Evolutionary conservation across 2,113 vertebrate genomes (phyloP), one percentile per base, ranked within the genome.

Genomic region (Orycteropus afer): DNA sequence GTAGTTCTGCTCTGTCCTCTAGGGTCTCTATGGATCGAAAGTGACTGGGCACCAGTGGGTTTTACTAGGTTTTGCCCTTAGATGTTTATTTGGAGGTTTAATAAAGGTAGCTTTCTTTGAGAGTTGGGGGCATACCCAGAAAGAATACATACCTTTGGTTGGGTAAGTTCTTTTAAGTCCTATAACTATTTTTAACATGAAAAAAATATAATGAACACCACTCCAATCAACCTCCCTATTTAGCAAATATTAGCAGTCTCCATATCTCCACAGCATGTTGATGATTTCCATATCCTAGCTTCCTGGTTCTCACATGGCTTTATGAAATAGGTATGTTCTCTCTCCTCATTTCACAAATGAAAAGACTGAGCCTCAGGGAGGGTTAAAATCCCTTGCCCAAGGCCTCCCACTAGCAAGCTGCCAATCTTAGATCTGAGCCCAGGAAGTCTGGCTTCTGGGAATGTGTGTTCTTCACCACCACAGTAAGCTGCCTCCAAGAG

Each of bases 101-200:
- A 27, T 34, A 53, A n/a, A 5, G 11, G 18, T 63, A 86, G 7
- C 87, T 95, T 91, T 95, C 45, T 17, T 29, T 34, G 9, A 69
- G 55, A 86, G 34, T 18, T 90, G 55, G 53, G 40, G n/a, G 37
- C 13, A n/a, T 89, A 78, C 51, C n/a, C 13, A n/a, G n/a, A 90
- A 93, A 25, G 61, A 76, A 69, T n/a, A n/a, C n/a, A 89, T 73
- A 57, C 2, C 45, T 95, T 87, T 67, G 65, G 9, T 87, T 40
- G 25, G 45, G 37, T 5, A 91, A 42, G 29, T 69, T 57, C 59
- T 84, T 63, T 89, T 34, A 90, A 63, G 51, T 11, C 3, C 42
- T 59, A 42, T 47, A 84, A 65, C 65, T 82, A 91, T 59, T 95
- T 97, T 18, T 84, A 92, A 81, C 4, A 15, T 73, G 87, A 81